Evolutionary conservation across 2,888 invertebrate genomes (phyloP).

Genomic region (Gryllus longicercus): DNA sequence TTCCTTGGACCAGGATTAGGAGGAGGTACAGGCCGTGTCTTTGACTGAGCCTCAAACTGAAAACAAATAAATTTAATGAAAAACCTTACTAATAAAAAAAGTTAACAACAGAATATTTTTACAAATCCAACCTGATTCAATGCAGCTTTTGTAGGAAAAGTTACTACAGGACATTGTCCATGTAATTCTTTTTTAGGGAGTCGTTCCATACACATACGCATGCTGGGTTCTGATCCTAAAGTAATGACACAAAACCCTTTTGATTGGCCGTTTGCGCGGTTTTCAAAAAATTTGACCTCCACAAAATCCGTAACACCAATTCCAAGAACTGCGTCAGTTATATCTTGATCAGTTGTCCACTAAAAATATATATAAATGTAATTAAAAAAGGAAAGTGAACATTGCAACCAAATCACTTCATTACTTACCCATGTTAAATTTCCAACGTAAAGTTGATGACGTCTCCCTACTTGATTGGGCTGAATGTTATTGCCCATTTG

Average conservation of each 20-base stretch:
- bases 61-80: constrained; percentile 33
- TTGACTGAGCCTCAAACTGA: constrained; percentile 89
- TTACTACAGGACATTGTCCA: constrained; percentile 91
- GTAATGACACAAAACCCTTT: constrained; percentile 97
- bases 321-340: constrained; percentile 82
- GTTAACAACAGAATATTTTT: constrained; percentile 17
- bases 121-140: constrained; percentile 54
- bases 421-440: constrained; percentile 93
- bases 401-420: not conserved
- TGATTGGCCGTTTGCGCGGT: constrained; percentile 96
- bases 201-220: constrained; percentile 86
- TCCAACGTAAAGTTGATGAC: constrained; percentile 92
- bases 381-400: not conserved
- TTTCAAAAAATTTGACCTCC: constrained; percentile 99
- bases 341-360: constrained; percentile 98
- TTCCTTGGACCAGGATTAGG: constrained; percentile 62
- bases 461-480: constrained; percentile 68
- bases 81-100: constrained; percentile 25
- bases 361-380: constrained; percentile 48
- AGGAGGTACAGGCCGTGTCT: constrained; percentile 80
- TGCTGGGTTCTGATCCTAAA: constrained; percentile 86
- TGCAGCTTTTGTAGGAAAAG: constrained; percentile 91
- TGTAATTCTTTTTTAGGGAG: constrained; percentile 94
- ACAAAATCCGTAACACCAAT: constrained; percentile 90
- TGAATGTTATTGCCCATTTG: constrained; percentile 64